Conservation (phyloP, 2,888 invertebrate species). For the Leucoptera coffeella region DNA sequence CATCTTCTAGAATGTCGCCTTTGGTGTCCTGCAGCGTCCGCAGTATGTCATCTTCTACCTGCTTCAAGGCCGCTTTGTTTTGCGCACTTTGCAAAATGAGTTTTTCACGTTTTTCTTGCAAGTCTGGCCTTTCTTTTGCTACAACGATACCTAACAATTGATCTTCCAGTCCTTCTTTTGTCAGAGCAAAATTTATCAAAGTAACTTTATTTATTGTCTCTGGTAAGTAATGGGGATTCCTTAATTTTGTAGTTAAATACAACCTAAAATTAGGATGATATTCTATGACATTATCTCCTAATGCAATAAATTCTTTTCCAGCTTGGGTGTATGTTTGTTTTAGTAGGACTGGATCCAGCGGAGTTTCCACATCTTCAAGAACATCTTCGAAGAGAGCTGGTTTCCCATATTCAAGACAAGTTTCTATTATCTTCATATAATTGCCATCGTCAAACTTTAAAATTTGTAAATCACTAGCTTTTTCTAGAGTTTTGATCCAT, state of each 20-base stretch:
- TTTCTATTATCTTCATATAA: constrained; percentile 71
- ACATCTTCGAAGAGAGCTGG: constrained; percentile 75
- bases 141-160: constrained; percentile 80
- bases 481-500: constrained; percentile 82
- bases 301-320: constrained; percentile 66
- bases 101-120: constrained; percentile 74
- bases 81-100: constrained; percentile 72
- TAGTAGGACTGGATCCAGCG: constrained; percentile 69
- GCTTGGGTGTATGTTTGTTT: constrained; percentile 71
- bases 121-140: constrained; percentile 77
- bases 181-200: constrained; percentile 77
- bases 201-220: constrained; percentile 81
- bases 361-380: constrained; percentile 70
- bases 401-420: constrained; percentile 68
- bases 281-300: constrained; percentile 73
- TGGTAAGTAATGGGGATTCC: constrained; percentile 81
- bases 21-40: constrained; percentile 75
- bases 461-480: constrained; percentile 60
- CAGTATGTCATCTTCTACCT: constrained; percentile 85
- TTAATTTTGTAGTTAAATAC: constrained; percentile 75
- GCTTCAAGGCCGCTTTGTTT: constrained; percentile 73
- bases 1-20: constrained; percentile 88
- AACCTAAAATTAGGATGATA: constrained; percentile 70
- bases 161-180: constrained; percentile 76
- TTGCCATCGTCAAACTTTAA: constrained; percentile 69